A percentile compares a stretch with the other conserved stretches of the same genome.
These are phyloP conservation scores for Saguinus midas DNA, from an alignment of 2,113 vertebrate species.

Conservation along the genomic window DNA sequence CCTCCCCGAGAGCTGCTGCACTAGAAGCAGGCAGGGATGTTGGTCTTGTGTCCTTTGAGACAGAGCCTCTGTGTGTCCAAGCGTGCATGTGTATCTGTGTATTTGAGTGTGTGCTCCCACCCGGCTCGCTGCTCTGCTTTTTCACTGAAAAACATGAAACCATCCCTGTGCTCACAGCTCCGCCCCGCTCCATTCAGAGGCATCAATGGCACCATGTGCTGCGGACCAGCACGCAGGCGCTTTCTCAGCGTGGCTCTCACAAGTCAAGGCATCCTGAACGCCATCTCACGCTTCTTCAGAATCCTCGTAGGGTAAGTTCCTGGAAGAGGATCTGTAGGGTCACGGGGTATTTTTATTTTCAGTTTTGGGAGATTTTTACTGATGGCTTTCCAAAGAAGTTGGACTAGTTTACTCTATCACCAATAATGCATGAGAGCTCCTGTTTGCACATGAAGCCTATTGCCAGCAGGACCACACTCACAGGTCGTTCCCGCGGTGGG, in stretches of 20 bases:
- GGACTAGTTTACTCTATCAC: neutral
- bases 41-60: neutral
- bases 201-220: neutral
- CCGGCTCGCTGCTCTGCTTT: neutral
- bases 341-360: neutral
- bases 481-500: rapidly evolving
- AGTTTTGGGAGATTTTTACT: neutral
- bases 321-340: neutral
- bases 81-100: neutral
- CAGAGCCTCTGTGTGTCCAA: neutral
- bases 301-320: neutral
- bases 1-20: neutral
- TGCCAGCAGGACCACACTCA: neutral
- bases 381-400: neutral
- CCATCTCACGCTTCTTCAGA: neutral
- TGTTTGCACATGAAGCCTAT: rapidly evolving
- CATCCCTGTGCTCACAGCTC: neutral
- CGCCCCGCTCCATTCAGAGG: neutral
- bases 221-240: neutral
- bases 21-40: neutral
- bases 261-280: neutral
- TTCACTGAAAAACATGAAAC: neutral
- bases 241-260: neutral
- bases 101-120: no score
- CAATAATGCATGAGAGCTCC: no score